Evolutionary conservation across 2,113 vertebrate genomes (phyloP), one percentile per base, ranked within the genome.

Genomic region (Atractosteus spatula): DNA sequence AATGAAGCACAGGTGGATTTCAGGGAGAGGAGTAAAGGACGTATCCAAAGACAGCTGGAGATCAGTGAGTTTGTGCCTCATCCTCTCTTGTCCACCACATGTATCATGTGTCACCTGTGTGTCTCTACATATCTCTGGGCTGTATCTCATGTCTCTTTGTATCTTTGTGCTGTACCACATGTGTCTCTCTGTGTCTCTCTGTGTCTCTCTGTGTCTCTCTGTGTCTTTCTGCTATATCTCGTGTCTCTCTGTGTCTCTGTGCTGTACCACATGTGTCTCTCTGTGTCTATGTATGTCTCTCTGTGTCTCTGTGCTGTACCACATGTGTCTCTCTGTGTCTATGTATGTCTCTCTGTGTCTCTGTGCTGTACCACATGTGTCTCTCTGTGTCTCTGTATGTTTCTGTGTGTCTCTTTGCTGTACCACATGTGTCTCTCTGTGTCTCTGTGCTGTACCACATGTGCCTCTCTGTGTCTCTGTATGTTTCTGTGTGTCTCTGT

Each of bases 1-100:
- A 97, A 96, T 3, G 93, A 95, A 70, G 95, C 95, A 57, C 95
- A 97, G 78, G 84, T 95, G 68, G 95, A 97, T 80, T 97, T 96
- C 82, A 91, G 93, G 81, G 95, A 96, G 69, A 94, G 95, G 74
- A 96, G 94, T 92, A 97, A 97, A 91, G 95, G 95, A 71, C 83
- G 95, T n/a, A 97, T 97, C 62, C 94, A 96, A 79, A 83, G 95
- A 54, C 95, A 97, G 80, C 91, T 96, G 74, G 95, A 97, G 82
- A 97, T 97, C 89, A 97, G 95, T 97, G 77, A 86, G 95, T 92
- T 56, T 55, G 43, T 10, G 45, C 45, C 43, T 45, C 44, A 14
- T 11, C 47, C 57, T 65, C 54, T 67, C 3, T 11, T 61, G 71
- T 5, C 42, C n/a, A 47, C 3, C 66, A 91, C 89, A 90, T 92